Evolutionary conservation across 2,113 vertebrate species (phyloP).

Genomic region (Connochaetes taurinus): DNA sequence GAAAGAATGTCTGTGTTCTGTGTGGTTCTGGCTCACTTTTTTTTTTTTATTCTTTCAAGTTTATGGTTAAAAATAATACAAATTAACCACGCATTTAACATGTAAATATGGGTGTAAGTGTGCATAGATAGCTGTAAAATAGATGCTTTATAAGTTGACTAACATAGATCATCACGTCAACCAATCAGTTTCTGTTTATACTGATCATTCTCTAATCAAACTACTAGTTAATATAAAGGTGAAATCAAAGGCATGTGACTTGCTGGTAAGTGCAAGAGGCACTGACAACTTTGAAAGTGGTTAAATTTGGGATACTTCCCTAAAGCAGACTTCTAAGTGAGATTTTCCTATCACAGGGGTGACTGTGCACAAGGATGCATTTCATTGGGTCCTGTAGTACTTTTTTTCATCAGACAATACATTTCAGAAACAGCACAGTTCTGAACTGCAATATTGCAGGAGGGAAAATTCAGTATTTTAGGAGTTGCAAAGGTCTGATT

Average conservation of each 20-base stretch:
- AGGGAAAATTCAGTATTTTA: conserved; percentile 22
- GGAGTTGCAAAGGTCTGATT: neutral
- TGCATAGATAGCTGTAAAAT: neutral
- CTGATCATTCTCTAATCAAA: neutral
- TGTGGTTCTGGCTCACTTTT: neutral
- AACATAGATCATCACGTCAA: neutral
- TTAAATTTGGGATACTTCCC: neutral
- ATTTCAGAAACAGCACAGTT: neutral
- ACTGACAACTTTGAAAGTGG: neutral
- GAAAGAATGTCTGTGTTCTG: neutral
- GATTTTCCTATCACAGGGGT: neutral
- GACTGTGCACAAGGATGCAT: neutral
- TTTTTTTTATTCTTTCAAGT: neutral
- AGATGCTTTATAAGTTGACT: neutral
- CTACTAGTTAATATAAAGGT: neutral
- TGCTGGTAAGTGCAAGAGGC: neutral
- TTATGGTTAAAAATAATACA: neutral
- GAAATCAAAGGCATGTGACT: neutral
- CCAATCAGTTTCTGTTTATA: neutral
- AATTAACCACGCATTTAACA: neutral
- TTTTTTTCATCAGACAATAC: conserved; percentile 1
- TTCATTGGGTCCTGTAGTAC: neutral
- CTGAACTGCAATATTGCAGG: neutral
- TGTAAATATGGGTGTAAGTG: neutral
- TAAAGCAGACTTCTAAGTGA: neutral